Percentiles rank a stretch among this genome's conserved stretches.
Conservation (phyloP, 2,113 vertebrate species). For the Turnix velox region DNA sequence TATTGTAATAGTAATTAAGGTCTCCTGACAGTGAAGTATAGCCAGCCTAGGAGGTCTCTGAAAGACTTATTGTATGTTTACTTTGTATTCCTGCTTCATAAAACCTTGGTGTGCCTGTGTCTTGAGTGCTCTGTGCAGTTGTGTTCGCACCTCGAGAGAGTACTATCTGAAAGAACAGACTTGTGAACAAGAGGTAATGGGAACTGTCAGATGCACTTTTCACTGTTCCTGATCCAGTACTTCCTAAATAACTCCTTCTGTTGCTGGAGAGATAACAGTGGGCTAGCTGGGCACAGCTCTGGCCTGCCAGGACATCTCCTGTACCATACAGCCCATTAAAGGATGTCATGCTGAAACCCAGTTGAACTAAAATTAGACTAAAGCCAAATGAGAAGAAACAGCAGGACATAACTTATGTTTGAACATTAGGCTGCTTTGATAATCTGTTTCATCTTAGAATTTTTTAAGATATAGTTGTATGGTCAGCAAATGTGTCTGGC, state of each 20-base stretch:
- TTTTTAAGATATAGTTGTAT: conserved; percentile 41
- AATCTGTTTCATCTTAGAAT: not conserved
- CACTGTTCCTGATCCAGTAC: not conserved
- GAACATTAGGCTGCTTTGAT: conserved; percentile 20
- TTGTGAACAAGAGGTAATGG: not conserved
- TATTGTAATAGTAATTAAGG: not conserved
- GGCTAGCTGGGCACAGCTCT: not conserved
- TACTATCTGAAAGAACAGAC: not conserved
- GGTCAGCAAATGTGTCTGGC: conserved; percentile 22
- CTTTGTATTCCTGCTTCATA: not conserved
- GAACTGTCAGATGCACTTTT: not conserved
- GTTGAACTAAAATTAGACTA: not conserved
- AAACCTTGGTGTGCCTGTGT: not conserved
- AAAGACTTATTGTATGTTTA: not conserved
- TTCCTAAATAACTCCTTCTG: not conserved
- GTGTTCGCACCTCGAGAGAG: not conserved
- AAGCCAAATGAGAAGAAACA: not conserved
- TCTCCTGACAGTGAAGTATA: not conserved
- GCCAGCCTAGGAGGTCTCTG: not conserved
- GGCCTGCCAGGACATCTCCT: not conserved
- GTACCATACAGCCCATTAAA: not conserved
- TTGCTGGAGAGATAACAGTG: not conserved
- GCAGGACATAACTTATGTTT: not conserved
- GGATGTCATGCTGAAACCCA: not conserved
- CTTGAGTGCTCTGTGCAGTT: not conserved